Conservation (phyloP, 2,888 invertebrate genomes). For the Boloria euphrosyne region DNA sequence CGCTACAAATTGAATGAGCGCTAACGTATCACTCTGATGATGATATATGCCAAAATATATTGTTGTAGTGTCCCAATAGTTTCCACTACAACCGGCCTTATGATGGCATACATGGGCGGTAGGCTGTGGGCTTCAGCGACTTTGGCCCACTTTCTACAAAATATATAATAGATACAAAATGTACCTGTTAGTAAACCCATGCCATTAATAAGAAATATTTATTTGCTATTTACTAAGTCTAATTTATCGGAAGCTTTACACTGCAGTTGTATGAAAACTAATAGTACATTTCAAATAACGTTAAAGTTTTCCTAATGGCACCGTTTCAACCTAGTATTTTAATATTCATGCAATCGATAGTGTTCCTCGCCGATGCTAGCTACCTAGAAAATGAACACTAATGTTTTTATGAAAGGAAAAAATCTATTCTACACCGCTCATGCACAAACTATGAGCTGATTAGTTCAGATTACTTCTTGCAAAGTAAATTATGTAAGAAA, state of each 20-base stretch:
- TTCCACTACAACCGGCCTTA: no score
- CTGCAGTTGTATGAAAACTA: no score
- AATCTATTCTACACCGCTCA: neutral
- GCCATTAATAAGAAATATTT: neutral
- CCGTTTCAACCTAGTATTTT: neutral
- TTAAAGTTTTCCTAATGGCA: constrained; percentile 10
- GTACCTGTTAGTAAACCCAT: no score
- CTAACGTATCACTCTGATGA: constrained; percentile 52
- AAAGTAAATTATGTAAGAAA: no score
- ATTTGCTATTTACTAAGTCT: neutral
- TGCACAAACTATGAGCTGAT: no score
- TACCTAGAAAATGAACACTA: constrained; percentile 11
- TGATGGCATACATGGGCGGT: no score
- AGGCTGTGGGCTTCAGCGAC: no score
- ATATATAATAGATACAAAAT: no score
- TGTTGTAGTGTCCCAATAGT: no score
- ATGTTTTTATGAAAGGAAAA: neutral
- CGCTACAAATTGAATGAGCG: constrained; percentile 75
- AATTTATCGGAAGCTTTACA: neutral
- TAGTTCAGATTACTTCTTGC: no score
- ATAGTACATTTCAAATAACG: neutral
- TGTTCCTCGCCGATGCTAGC: neutral
- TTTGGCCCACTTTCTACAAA: no score
- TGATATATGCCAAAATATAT: constrained; percentile 45
- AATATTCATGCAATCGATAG: constrained; percentile 18